Evolutionary conservation across 2,113 vertebrate genomes (phyloP).

Genomic region (Vimba vimba): DNA sequence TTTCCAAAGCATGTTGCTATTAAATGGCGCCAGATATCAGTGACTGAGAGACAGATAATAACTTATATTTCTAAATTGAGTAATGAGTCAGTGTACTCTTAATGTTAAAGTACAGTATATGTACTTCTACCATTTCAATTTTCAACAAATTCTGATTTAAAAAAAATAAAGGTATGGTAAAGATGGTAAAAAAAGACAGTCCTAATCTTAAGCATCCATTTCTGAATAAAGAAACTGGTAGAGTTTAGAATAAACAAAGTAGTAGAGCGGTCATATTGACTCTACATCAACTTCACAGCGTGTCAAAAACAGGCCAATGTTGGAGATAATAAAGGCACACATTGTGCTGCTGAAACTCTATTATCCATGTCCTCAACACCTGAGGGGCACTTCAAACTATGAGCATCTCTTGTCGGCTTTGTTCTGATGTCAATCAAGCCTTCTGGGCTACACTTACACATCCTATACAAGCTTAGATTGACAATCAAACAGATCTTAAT

Average conservation of each 20-base stretch:
- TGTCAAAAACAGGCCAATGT: background rate
- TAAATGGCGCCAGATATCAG: background rate
- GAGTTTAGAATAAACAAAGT: background rate
- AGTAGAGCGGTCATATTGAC: background rate
- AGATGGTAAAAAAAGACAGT: too few species aligned
- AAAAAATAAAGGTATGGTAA: too few species aligned
- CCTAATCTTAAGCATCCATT: background rate
- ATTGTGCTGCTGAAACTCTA: constrained; percentile 52
- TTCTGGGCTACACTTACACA: constrained; percentile 14
- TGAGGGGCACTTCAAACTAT: background rate
- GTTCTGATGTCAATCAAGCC: background rate
- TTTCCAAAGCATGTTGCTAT: background rate
- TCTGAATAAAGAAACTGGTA: background rate
- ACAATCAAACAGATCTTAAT: background rate
- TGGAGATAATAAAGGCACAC: constrained; percentile 61
- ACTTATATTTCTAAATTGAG: background rate
- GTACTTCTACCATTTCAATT: background rate
- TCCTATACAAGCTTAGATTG: constrained; percentile 6
- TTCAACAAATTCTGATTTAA: background rate
- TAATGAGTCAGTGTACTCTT: background rate
- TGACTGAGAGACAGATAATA: background rate
- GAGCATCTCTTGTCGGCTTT: background rate
- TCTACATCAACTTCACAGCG: background rate
- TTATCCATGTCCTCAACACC: constrained; percentile 29
- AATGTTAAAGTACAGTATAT: background rate